Conservation (phyloP, 2,113 vertebrate genomes). For the Labeo rohita region DNA sequence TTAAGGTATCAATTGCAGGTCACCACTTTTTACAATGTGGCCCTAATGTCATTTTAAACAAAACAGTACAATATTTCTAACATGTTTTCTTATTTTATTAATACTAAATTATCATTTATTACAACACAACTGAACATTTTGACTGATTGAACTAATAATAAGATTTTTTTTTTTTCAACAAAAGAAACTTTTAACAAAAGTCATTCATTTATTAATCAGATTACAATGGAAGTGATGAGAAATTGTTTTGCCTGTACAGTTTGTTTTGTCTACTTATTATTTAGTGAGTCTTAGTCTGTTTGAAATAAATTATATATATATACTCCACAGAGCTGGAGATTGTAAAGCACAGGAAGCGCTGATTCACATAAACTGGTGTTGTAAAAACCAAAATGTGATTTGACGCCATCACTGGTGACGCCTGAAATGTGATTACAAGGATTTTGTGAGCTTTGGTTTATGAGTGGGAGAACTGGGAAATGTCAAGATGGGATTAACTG, state of each 20-base stretch:
- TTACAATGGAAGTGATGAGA: not conserved
- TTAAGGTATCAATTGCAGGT: too few species aligned
- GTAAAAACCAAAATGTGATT: constrained; percentile 1
- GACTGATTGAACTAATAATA: not conserved
- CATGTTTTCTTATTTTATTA: too few species aligned
- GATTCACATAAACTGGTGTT: not conserved
- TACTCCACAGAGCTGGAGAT: not conserved
- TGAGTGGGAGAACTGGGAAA: constrained; percentile 1
- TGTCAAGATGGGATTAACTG: constrained; percentile 41
- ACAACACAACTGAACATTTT: too few species aligned
- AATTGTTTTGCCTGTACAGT: not conserved
- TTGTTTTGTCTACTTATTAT: not conserved
- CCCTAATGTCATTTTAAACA: too few species aligned
- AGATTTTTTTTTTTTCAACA: not conserved
- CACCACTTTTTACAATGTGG: too few species aligned
- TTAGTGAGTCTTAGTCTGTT: not conserved
- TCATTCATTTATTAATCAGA: not conserved
- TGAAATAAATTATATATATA: too few species aligned
- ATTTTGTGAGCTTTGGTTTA: constrained; percentile 21
- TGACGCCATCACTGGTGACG: not conserved
- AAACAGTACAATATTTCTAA: too few species aligned
- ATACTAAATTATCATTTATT: too few species aligned
- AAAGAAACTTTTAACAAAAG: not conserved
- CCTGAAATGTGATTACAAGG: constrained; percentile 28
- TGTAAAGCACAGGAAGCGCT: not conserved